Percentiles rank a stretch among this genome's conserved stretches.
phyloP scores from a whole-genome alignment of 2,113 vertebrate species.

The Trematocara zebra region DNA sequence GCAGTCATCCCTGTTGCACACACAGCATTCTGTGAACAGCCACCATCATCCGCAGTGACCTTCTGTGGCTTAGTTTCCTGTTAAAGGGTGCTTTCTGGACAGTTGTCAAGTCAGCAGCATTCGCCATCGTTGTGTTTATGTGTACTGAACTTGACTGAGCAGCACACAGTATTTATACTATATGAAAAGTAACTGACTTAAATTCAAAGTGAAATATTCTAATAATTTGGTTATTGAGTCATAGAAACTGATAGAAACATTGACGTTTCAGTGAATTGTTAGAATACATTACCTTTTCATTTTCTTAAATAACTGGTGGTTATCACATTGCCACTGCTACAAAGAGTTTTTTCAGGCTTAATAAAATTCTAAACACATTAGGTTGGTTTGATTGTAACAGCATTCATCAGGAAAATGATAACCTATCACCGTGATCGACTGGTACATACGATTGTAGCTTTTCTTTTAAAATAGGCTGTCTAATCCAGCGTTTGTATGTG shows the following conservation, averaged over 20 bases:
- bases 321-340: background rate
- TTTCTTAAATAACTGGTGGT: background rate
- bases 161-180: background rate
- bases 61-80: fast-evolving
- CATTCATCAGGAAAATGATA: background rate
- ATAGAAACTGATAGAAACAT: background rate
- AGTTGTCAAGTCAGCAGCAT: background rate
- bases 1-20: background rate
- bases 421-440: fast-evolving
- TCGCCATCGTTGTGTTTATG: background rate
- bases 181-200: background rate
- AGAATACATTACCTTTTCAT: fast-evolving
- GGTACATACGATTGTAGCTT: background rate
- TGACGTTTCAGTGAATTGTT: background rate
- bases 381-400: background rate
- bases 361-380: background rate
- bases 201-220: background rate
- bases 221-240: background rate
- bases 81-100: background rate
- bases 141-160: background rate
- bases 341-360: fast-evolving
- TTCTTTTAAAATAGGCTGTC: background rate
- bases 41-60: background rate
- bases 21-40: fast-evolving
- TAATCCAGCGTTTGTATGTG: background rate